A percentile compares a stretch with the other conserved stretches of the same genome.
Conservation (phyloP, 2,888 invertebrate species). For the Ormia ochracea region DNA sequence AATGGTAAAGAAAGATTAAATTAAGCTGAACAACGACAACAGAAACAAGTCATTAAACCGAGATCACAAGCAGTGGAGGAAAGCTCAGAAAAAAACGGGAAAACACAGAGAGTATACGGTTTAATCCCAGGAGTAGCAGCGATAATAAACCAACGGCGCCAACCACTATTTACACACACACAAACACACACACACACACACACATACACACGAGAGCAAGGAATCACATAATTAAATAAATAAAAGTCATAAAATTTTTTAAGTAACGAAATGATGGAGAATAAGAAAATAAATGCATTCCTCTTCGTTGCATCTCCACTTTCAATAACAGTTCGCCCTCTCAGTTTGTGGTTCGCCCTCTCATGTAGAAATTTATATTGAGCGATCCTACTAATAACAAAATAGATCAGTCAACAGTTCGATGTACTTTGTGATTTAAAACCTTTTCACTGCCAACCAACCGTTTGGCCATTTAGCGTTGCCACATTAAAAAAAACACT, state of each 20-base stretch:
- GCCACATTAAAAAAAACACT: no score
- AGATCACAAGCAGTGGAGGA: slow-evolving; percentile 39
- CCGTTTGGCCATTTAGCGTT: no score
- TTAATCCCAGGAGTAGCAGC: slow-evolving; percentile 57
- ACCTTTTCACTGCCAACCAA: no score
- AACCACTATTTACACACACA: slow-evolving; percentile 54
- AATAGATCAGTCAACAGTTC: no score
- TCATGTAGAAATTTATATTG: no score
- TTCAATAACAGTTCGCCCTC: no score
- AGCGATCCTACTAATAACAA: no score
- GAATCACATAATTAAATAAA: not conserved
- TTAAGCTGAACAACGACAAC: slow-evolving; percentile 30
- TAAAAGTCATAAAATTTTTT: not conserved
- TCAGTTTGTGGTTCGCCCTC: no score
- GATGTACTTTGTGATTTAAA: no score
- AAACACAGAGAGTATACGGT: slow-evolving; percentile 5
- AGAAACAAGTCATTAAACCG: slow-evolving; percentile 56
- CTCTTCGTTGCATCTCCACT: no score
- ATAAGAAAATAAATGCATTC: no score
- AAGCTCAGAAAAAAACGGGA: not conserved
- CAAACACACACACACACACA: slow-evolving; percentile 2
- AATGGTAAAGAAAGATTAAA: slow-evolving; percentile 10
- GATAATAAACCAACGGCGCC: slow-evolving; percentile 62
- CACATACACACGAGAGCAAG: not conserved
- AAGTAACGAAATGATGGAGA: no score